phyloP scores from a whole-genome alignment of 2,888 invertebrate genomes.

The Drosophila mulleri region DNA sequence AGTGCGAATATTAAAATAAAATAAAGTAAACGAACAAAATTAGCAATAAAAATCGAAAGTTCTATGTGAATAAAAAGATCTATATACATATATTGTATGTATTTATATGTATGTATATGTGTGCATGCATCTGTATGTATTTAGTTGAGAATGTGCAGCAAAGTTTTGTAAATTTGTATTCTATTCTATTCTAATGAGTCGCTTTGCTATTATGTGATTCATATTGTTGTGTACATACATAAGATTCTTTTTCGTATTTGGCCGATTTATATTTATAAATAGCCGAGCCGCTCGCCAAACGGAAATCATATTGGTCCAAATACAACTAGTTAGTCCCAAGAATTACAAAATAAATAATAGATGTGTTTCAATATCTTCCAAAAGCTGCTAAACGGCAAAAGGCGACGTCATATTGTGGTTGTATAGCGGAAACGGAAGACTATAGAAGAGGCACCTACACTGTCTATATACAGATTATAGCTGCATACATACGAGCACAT shows the following conservation, averaged over 20 bases:
- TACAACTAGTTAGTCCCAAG: constrained; percentile 38
- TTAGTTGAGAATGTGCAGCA: constrained; percentile 32
- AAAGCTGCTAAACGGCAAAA: constrained; percentile 5
- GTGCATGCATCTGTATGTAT: constrained; percentile 4
- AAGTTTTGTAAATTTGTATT: constrained; percentile 37
- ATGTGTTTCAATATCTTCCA: constrained; percentile 33
- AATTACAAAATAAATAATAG: constrained; percentile 53
- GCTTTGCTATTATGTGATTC: constrained; percentile 75
- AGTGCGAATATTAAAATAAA: constrained; percentile 22
- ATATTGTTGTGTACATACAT: constrained; percentile 61
- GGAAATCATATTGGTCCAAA: constrained; percentile 73
- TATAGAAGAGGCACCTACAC: constrained; percentile 32
- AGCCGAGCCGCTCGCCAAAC: constrained; percentile 59
- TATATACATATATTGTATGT: too few relatives aligned
- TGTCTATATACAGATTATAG: constrained; percentile 30
- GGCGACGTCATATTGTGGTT: constrained; percentile 55
- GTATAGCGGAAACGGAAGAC: constrained; percentile 67
- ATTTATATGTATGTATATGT: background rate
- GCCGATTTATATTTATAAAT: constrained; percentile 73
- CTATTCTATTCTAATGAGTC: constrained; percentile 49
- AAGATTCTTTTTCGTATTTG: constrained; percentile 29
- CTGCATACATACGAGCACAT: constrained; percentile 24
- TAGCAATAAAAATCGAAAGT: constrained; percentile 48
- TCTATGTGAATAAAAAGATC: constrained; percentile 29
- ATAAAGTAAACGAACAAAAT: constrained; percentile 40